These are phyloP conservation scores for Xylota segnis DNA, from an alignment of 2,888 invertebrate species.

Conservation along the genomic window DNA sequence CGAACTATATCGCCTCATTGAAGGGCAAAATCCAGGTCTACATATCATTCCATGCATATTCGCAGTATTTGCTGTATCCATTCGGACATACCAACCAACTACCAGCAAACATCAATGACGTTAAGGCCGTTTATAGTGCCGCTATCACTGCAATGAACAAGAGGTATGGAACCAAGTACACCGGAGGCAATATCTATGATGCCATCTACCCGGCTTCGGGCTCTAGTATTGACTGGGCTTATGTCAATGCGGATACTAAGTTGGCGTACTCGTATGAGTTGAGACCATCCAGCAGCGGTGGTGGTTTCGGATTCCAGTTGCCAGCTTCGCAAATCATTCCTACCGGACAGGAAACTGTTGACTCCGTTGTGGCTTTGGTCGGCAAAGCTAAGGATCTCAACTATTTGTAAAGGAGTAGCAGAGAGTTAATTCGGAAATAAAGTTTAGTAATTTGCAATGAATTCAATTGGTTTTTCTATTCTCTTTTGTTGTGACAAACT, in stretches of 20 bases:
- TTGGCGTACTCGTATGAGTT: slow-evolving; percentile 88
- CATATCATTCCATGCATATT: slow-evolving; percentile 90
- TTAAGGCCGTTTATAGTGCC: slow-evolving; percentile 82
- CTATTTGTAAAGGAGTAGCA: slow-evolving; percentile 79
- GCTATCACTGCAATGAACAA: slow-evolving; percentile 80
- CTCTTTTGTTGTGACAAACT: too few species aligned
- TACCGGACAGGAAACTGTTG: slow-evolving; percentile 88
- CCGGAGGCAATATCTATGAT: slow-evolving; percentile 84
- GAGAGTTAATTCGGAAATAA: background rate
- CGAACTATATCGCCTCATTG: slow-evolving; percentile 86
- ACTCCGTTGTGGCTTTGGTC: slow-evolving; percentile 85
- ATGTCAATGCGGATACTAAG: slow-evolving; percentile 85
- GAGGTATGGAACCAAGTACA: slow-evolving; percentile 84
- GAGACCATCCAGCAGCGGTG: slow-evolving; percentile 79
- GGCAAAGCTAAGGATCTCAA: slow-evolving; percentile 84
- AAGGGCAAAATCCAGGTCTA: slow-evolving; percentile 86
- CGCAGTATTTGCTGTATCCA: slow-evolving; percentile 89
- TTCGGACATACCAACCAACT: slow-evolving; percentile 86
- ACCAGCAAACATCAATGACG: slow-evolving; percentile 85
- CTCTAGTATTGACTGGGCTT: slow-evolving; percentile 88
- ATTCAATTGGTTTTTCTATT: background rate
- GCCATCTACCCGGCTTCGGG: slow-evolving; percentile 86
- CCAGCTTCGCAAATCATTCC: slow-evolving; percentile 88
- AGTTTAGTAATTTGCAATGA: background rate
- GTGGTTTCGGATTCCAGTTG: slow-evolving; percentile 87